Percentiles rank a stretch among this genome's conserved stretches.
Evolutionary conservation across 2,797 vertebrate species (phyloP).

Genomic region (Takifugu rubripes): DNA sequence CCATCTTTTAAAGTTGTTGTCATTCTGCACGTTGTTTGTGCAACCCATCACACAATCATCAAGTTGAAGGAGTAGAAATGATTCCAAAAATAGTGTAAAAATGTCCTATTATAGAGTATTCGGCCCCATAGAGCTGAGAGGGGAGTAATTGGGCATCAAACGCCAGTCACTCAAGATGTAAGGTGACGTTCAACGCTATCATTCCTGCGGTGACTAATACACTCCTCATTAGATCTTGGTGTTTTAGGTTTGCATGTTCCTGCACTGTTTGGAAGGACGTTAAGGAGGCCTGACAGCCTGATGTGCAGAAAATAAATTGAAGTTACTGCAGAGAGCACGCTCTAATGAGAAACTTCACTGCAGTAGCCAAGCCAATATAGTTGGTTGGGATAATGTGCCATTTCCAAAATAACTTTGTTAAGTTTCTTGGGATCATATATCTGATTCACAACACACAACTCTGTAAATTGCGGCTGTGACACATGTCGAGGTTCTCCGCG

Average conservation of each 20-base stretch:
- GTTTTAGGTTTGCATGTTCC: background rate
- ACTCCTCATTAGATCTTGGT: background rate
- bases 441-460: conserved; percentile 77
- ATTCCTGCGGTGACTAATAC: background rate
- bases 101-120: too few species aligned
- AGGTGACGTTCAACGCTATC: background rate
- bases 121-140: background rate
- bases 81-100: too few species aligned
- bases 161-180: conserved; percentile 7
- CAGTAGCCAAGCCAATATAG: conserved; percentile 41
- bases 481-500: conserved; percentile 76
- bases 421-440: conserved; percentile 73
- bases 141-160: conserved; percentile 8
- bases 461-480: conserved; percentile 79
- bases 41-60: conserved; percentile 1
- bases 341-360: conserved; percentile 53
- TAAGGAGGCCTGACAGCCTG: conserved; percentile 5
- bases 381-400: conserved; percentile 45
- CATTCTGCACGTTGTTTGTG: background rate
- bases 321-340: background rate
- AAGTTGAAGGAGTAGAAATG: too few species aligned
- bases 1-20: conserved; percentile 1
- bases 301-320: conserved; percentile 13
- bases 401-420: conserved; percentile 78
- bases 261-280: conserved; percentile 9